These are phyloP conservation scores for Crotophaga sulcirostris DNA, from an alignment of 2,113 vertebrate genomes.

Conservation along the genomic window DNA sequence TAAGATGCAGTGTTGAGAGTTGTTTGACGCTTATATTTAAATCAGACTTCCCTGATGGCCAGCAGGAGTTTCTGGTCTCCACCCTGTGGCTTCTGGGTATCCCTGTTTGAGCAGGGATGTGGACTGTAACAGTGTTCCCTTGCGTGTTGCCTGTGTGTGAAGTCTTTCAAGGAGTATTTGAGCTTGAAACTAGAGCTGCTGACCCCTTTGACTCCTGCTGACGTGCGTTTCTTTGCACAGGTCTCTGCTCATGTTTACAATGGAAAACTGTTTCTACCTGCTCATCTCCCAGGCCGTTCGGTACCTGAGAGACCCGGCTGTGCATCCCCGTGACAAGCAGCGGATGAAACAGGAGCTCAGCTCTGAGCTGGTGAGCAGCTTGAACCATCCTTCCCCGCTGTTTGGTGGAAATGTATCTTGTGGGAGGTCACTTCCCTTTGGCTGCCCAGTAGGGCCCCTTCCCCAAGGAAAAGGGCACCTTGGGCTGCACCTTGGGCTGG, in stretches of 20 bases:
- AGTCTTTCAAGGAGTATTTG: background rate
- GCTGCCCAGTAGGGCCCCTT: background rate
- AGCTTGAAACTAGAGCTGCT: background rate
- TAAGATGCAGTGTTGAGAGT: background rate
- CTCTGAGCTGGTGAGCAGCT: constrained; percentile 88
- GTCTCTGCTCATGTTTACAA: constrained; percentile 94
- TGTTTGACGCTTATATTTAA: background rate
- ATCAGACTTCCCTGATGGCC: background rate
- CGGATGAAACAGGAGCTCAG: constrained; percentile 97
- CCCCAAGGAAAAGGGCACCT: background rate
- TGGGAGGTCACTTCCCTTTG: background rate
- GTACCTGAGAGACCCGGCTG: constrained; percentile 87
- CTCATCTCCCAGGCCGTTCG: constrained; percentile 94
- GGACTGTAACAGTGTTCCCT: background rate
- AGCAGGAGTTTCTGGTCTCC: background rate
- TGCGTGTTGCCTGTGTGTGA: accelerated
- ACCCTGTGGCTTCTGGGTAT: background rate
- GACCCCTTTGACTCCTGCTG: background rate
- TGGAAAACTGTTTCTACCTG: constrained; percentile 98
- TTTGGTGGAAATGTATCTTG: accelerated
- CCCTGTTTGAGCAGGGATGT: background rate
- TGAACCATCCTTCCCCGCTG: background rate
- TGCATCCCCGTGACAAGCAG: constrained; percentile 92
- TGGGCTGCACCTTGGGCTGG: accelerated
- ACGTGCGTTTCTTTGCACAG: constrained; percentile 58